Evolutionary conservation across 2,888 invertebrate species (phyloP).

Genomic region (Chymomyza procnemis): DNA sequence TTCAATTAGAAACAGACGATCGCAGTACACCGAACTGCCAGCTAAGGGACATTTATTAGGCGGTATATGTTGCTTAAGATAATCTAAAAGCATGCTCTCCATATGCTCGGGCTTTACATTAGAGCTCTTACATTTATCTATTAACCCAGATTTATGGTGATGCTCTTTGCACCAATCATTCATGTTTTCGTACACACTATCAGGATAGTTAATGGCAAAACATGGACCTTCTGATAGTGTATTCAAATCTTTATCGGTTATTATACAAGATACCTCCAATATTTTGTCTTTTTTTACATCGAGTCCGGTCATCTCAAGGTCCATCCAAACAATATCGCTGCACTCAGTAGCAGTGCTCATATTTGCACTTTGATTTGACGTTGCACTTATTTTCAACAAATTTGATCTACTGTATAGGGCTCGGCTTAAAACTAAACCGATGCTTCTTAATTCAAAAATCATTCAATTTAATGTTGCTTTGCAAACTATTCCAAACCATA

Average conservation of each 20-base stretch:
- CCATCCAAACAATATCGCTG: conserved; percentile 84
- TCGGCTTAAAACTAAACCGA: neutral
- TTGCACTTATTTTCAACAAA: neutral
- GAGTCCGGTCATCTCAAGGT: conserved; percentile 94
- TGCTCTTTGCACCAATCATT: conserved; percentile 89
- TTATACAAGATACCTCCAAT: conserved; percentile 92
- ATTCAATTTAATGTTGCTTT: conserved; percentile 18
- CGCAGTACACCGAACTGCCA: conserved; percentile 93
- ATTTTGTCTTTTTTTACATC: conserved; percentile 87
- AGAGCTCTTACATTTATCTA: conserved; percentile 85
- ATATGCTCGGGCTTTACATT: conserved; percentile 83
- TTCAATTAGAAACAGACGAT: conserved; percentile 88
- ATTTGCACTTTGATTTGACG: neutral
- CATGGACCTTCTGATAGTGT: conserved; percentile 87
- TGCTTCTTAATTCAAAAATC: conserved; percentile 24
- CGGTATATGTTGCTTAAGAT: conserved; percentile 81
- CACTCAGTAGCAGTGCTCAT: conserved; percentile 34
- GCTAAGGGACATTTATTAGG: conserved; percentile 86
- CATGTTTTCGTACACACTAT: conserved; percentile 87
- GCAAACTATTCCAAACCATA: neutral
- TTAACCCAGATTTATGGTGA: conserved; percentile 91
- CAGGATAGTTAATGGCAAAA: conserved; percentile 88
- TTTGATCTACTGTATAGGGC: neutral
- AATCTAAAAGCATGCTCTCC: conserved; percentile 85
- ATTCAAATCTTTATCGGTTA: conserved; percentile 90